Evolutionary conservation across 2,888 invertebrate genomes (phyloP).

Genomic region (Apamea epomidion): DNA sequence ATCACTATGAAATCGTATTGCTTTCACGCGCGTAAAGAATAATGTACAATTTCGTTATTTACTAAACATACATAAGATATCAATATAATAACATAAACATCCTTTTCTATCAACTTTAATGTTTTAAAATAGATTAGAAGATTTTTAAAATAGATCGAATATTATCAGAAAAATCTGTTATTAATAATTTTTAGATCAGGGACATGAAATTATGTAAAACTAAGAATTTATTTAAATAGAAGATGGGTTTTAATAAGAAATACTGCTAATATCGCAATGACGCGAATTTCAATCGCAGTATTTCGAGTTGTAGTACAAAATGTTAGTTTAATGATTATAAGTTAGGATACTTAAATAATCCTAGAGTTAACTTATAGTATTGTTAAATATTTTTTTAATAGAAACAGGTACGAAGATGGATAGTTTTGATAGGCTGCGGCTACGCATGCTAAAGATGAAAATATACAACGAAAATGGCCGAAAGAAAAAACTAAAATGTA

Average conservation of each 20-base stretch:
- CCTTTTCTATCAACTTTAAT: slow-evolving; percentile 65
- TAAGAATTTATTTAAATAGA: slow-evolving; percentile 5
- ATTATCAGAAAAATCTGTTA: not conserved
- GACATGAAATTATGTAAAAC: slow-evolving; percentile 20
- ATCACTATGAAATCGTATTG: slow-evolving; percentile 57
- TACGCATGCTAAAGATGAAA: slow-evolving; percentile 11
- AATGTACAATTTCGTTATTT: slow-evolving; percentile 53
- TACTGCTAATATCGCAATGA: slow-evolving; percentile 26
- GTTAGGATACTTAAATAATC: slow-evolving; percentile 41
- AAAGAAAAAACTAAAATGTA: not conserved
- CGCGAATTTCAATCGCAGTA: slow-evolving; percentile 39
- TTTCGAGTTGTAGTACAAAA: slow-evolving; percentile 44
- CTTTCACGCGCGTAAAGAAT: slow-evolving; percentile 45
- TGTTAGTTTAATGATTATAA: slow-evolving; percentile 50
- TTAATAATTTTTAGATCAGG: slow-evolving; percentile 4
- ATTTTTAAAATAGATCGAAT: slow-evolving; percentile 15
- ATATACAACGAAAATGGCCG: slow-evolving; percentile 3
- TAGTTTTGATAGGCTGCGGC: slow-evolving; percentile 32
- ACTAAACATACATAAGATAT: slow-evolving; percentile 3
- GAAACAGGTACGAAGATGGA: slow-evolving; percentile 69
- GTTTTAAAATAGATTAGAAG: too few relatives aligned
- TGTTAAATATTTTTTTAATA: slow-evolving; percentile 56
- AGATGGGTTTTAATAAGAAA: slow-evolving; percentile 25
- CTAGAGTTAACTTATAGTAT: slow-evolving; percentile 44
- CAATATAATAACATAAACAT: slow-evolving; percentile 44